Evolutionary conservation across 2,113 vertebrate genomes (phyloP).

Genomic region (Osmerus mordax): DNA sequence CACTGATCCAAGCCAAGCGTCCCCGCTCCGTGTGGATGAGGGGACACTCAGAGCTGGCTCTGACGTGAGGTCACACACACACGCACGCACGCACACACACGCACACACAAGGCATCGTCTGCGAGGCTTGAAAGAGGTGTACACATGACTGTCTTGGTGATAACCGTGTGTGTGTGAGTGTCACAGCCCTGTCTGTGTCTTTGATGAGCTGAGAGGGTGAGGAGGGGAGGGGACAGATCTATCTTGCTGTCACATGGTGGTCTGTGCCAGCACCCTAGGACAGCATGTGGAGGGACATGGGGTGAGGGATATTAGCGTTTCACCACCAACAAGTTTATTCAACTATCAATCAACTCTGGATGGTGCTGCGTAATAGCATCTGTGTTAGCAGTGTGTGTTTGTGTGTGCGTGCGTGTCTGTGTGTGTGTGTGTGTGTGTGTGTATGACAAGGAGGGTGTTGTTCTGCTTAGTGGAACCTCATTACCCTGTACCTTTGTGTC

Average conservation of each 20-base stretch:
- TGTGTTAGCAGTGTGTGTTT: neutral
- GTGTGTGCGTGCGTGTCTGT: conserved; percentile 1
- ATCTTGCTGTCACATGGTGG: conserved; percentile 14
- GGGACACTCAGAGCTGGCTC: conserved; percentile 39
- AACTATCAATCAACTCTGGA: conserved; percentile 24
- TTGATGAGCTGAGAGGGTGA: conserved; percentile 10
- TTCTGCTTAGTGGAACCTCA: conserved; percentile 1
- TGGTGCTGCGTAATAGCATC: neutral
- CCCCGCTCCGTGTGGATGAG: conserved; percentile 45
- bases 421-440: conserved; percentile 11
- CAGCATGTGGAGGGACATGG: conserved; percentile 26
- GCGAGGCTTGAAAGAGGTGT: conserved; percentile 11
- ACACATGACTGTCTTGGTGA: neutral
- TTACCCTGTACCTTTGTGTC: neutral
- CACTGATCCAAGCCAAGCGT: conserved; percentile 8
- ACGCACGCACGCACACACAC: conserved; percentile 25
- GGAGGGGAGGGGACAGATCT: conserved; percentile 10
- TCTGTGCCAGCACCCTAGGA: conserved; percentile 8
- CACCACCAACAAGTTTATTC: conserved; percentile 28
- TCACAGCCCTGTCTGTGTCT: conserved; percentile 6
- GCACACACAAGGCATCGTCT: conserved; percentile 41
- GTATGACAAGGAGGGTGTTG: neutral
- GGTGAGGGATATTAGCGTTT: conserved; percentile 15
- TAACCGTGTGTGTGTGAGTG: neutral
- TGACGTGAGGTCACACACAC: conserved; percentile 31